Conservation (phyloP, 1,140 invertebrate genomes). For the Euura lappo region DNA sequence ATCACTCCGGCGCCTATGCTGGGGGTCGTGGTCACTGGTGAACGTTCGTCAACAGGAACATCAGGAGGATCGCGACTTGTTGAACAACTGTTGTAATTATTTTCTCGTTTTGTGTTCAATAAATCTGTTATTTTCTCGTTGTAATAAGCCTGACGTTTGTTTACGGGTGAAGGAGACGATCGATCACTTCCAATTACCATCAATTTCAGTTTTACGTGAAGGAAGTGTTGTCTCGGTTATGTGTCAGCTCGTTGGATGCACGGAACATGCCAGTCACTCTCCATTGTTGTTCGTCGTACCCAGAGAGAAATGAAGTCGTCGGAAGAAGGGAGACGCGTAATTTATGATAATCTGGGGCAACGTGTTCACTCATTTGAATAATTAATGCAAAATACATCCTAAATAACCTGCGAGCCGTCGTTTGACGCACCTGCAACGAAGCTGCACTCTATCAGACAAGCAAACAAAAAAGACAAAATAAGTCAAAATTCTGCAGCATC, state of each 20-base stretch:
- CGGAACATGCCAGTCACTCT: constrained; percentile 11
- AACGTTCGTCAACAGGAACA: background rate
- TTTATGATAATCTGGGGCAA: constrained; percentile 54
- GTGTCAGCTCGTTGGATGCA: background rate
- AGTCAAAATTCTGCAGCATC: too few relatives aligned
- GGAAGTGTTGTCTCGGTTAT: background rate
- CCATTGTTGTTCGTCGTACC: constrained; percentile 35
- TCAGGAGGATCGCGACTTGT: background rate
- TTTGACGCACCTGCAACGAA: background rate
- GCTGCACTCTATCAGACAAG: background rate
- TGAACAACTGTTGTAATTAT: background rate
- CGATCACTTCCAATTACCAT: background rate
- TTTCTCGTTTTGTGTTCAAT: background rate
- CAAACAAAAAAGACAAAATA: too few relatives aligned
- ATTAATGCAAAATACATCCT: constrained; percentile 60
- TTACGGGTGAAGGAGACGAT: background rate
- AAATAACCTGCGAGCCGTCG: constrained; percentile 46
- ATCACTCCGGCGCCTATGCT: constrained; percentile 11
- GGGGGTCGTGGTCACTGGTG: background rate
- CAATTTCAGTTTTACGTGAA: background rate
- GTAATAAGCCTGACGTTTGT: background rate
- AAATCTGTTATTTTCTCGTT: constrained; percentile 1
- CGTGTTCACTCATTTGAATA: constrained; percentile 54
- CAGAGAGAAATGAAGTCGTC: constrained; percentile 41
- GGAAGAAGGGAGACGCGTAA: constrained; percentile 42